Conservation (phyloP, 2,113 vertebrate genomes). For the Orycteropus afer region DNA sequence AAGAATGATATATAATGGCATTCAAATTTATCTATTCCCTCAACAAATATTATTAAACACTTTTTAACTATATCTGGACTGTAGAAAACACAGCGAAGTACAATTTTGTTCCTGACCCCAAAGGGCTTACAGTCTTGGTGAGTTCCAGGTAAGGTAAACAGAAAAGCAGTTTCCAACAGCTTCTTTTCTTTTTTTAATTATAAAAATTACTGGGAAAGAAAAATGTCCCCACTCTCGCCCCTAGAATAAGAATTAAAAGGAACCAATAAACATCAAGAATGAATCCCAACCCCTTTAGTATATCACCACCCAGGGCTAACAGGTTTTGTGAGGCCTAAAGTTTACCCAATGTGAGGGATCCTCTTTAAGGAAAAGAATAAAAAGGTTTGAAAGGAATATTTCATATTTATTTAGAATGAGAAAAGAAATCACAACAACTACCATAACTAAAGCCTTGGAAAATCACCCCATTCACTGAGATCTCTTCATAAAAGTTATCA, state of each 20-base stretch:
- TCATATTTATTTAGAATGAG: conserved; percentile 10
- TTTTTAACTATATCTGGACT: background rate
- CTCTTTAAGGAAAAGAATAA: background rate
- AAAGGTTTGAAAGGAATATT: background rate
- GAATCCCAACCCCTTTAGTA: background rate
- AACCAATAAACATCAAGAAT: background rate
- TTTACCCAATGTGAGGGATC: background rate
- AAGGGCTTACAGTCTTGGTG: background rate
- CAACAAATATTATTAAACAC: background rate
- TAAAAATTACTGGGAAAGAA: conserved; percentile 27
- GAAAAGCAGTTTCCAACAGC: background rate
- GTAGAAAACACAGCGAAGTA: background rate
- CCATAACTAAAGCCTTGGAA: background rate
- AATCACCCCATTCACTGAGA: background rate
- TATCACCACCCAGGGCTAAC: background rate
- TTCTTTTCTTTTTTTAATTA: background rate
- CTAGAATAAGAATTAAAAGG: background rate
- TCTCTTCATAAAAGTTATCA: background rate
- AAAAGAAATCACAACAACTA: background rate
- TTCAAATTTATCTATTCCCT: conserved; percentile 10
- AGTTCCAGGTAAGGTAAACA: background rate
- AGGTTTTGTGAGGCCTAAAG: background rate
- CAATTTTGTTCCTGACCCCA: background rate
- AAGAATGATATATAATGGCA: background rate
- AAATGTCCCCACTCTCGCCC: background rate